Percentiles rank a stretch among this genome's conserved stretches.
Conservation (phyloP, 2,113 vertebrate genomes). For the Vombatus ursinus region DNA sequence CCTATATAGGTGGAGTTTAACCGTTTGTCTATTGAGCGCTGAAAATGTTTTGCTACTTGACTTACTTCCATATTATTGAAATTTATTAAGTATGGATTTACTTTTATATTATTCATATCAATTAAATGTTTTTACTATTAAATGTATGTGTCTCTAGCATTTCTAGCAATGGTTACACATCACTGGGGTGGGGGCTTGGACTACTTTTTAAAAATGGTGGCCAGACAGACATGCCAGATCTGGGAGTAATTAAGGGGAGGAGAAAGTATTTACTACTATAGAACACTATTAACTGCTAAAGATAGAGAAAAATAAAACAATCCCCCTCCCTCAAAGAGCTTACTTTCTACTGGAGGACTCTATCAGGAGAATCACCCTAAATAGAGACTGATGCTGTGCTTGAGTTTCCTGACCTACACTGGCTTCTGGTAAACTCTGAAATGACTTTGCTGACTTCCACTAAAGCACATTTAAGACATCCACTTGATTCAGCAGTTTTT, state of each 20-base stretch:
- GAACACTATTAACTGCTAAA: not conserved
- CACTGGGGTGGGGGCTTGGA: too few species aligned
- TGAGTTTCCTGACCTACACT: not conserved
- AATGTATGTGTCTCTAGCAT: not conserved
- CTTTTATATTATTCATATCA: not conserved
- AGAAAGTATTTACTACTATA: not conserved
- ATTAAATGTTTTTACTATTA: not conserved
- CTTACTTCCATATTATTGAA: too few species aligned
- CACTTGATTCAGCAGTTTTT: slow-evolving; percentile 6
- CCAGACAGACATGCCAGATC: not conserved
- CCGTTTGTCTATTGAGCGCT: too few species aligned
- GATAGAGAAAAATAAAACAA: too few species aligned
- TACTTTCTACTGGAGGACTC: not conserved
- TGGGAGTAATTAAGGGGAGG: not conserved
- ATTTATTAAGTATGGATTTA: too few species aligned
- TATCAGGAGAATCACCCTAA: not conserved
- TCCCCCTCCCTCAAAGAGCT: not conserved
- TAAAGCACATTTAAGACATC: not conserved
- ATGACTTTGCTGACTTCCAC: not conserved
- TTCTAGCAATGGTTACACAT: not conserved
- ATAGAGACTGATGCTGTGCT: not conserved
- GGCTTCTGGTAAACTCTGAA: not conserved
- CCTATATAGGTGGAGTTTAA: not conserved
- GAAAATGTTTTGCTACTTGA: too few species aligned
- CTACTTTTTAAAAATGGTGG: not conserved